Conservation (phyloP, 2,797 vertebrate genomes). For the Eurystomus glaucurus region DNA sequence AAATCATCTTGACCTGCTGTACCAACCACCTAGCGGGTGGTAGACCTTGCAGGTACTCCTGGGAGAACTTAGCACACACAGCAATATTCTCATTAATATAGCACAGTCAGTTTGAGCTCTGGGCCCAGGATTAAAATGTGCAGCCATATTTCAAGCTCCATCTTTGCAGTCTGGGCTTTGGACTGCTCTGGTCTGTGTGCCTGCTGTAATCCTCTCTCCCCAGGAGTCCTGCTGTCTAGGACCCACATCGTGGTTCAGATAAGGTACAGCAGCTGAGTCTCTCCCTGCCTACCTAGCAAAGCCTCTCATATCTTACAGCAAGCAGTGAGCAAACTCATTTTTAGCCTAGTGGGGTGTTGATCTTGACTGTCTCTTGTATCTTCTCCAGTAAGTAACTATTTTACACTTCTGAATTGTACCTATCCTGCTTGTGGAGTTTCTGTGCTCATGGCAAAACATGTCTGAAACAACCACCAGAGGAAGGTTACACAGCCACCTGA, state of each 20-base stretch:
- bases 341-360: not conserved
- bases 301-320: not conserved
- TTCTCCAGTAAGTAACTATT: not conserved
- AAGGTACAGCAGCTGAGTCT: not conserved
- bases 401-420: not conserved
- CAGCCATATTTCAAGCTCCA: not conserved
- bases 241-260: not conserved
- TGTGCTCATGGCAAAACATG: accelerated
- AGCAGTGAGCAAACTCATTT: not conserved
- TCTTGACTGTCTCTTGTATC: not conserved
- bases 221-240: not conserved
- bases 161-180: not conserved
- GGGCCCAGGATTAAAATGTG: not conserved
- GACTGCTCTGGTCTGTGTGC: not conserved
- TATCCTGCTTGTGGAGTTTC: not conserved
- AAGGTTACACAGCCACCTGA: not conserved
- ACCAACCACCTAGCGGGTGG: not conserved
- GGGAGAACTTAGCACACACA: not conserved
- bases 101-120: not conserved
- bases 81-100: not conserved
- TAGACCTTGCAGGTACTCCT: not conserved
- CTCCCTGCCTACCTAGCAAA: not conserved
- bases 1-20: not conserved
- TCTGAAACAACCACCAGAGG: not conserved
- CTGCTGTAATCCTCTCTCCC: not conserved